These are phyloP conservation scores for Amphimallon solstitiale DNA, from an alignment of 2,888 invertebrate genomes.

Conservation along the genomic window DNA sequence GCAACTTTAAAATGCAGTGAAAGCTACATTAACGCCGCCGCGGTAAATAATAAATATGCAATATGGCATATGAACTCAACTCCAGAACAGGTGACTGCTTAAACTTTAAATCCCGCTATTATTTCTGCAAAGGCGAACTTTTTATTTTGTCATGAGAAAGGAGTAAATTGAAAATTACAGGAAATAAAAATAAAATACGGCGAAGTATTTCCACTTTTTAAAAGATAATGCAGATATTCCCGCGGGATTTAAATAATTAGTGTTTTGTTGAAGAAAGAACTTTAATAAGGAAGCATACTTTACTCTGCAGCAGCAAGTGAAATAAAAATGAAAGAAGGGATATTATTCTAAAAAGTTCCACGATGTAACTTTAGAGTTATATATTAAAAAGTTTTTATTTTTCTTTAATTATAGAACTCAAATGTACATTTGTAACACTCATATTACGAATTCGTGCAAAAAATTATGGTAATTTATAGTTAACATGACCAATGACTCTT, in stretches of 20 bases:
- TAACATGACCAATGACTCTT: too few species aligned
- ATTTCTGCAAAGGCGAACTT: conserved; percentile 4
- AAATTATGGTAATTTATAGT: too few species aligned
- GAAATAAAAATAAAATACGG: conserved; percentile 17
- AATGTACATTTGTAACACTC: too few species aligned
- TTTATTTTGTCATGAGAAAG: conserved; percentile 14
- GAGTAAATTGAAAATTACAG: conserved; percentile 29
- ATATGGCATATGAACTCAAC: conserved; percentile 1
- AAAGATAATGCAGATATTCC: conserved; percentile 19
- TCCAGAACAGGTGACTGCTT: not conserved
- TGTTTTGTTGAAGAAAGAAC: conserved; percentile 2
- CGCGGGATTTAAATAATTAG: conserved; percentile 27
- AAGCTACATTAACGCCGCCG: conserved; percentile 1
- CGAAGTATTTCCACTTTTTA: conserved; percentile 8
- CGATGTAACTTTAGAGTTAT: too few species aligned
- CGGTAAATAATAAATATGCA: conserved; percentile 19
- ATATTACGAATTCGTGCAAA: too few species aligned
- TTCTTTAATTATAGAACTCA: too few species aligned
- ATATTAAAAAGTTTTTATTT: too few species aligned
- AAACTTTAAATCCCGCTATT: conserved; percentile 25
- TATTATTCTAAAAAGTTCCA: not conserved
- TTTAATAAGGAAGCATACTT: not conserved
- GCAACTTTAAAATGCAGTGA: conserved; percentile 6
- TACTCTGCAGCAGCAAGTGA: not conserved
- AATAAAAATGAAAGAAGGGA: not conserved